Conservation (phyloP, 2,113 vertebrate species). For the Chelonoidis abingdonii region DNA sequence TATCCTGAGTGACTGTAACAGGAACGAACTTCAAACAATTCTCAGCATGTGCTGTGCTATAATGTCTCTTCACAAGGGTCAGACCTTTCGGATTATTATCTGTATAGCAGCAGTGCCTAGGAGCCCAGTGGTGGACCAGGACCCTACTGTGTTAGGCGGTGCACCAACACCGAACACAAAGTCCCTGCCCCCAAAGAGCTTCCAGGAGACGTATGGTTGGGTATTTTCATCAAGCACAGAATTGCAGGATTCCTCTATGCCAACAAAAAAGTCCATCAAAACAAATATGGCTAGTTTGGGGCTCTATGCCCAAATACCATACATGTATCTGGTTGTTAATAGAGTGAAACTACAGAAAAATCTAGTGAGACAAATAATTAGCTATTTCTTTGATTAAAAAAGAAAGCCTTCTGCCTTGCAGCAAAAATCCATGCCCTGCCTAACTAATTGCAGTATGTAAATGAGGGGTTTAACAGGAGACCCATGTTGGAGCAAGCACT, state of each 20-base stretch:
- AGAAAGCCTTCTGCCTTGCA: not conserved
- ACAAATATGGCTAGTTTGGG: not conserved
- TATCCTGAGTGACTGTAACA: not conserved
- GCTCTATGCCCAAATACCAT: conserved; percentile 21
- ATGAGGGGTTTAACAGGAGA: not conserved
- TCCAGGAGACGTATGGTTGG: not conserved
- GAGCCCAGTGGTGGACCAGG: not conserved
- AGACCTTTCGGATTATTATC: not conserved
- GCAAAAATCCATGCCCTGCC: not conserved
- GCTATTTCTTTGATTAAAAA: not conserved
- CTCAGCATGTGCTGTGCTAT: not conserved
- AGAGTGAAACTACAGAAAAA: not conserved
- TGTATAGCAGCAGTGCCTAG: not conserved
- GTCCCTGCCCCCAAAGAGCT: not conserved
- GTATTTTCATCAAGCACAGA: not conserved
- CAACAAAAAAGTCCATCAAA: not conserved
- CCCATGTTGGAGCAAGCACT: not conserved
- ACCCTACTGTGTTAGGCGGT: accelerated
- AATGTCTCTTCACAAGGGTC: not conserved
- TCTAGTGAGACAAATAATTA: not conserved
- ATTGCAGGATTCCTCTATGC: not conserved
- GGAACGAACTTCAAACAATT: not conserved
- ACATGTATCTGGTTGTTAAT: accelerated
- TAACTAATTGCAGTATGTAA: not conserved
- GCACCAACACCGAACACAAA: not conserved